Evolutionary conservation across 2,888 invertebrate genomes (phyloP).

Genomic region (Lydus trimaculatus): DNA sequence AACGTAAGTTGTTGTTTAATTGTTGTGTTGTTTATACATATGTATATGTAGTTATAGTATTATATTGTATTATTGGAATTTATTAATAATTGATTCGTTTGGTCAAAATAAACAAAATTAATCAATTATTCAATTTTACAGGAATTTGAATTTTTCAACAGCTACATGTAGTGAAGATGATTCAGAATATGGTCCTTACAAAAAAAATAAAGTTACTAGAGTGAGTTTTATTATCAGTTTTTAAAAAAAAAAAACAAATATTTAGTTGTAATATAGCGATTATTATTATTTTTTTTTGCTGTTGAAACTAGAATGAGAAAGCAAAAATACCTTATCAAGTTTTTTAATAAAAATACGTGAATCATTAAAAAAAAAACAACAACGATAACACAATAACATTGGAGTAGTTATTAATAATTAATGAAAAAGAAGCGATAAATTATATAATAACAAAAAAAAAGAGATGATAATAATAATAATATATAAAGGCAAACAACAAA

Average conservation of each 20-base stretch:
- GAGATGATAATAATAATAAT: background rate
- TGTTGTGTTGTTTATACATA: no score
- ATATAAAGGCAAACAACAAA: background rate
- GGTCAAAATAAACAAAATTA: conserved; percentile 5
- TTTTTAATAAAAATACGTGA: background rate
- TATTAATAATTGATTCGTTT: background rate
- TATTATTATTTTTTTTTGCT: no score
- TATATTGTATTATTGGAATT: background rate
- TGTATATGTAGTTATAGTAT: no score
- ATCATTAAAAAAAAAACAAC: background rate
- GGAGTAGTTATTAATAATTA: background rate
- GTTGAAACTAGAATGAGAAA: no score
- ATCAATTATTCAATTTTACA: conserved; percentile 51
- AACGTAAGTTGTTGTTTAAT: conserved; percentile 48
- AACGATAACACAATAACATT: background rate
- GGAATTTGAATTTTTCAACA: conserved; percentile 72
- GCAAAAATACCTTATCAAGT: background rate
- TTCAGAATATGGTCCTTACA: conserved; percentile 72
- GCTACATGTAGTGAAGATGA: conserved; percentile 74
- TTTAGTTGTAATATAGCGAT: no score
- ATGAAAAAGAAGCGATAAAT: background rate
- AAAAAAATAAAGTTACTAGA: conserved; percentile 77
- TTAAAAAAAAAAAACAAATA: no score
- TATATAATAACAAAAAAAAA: background rate
- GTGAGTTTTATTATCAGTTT: conserved; percentile 58